phyloP scores from a whole-genome alignment of 2,113 vertebrate species.

The Lepisosteus oculatus region DNA sequence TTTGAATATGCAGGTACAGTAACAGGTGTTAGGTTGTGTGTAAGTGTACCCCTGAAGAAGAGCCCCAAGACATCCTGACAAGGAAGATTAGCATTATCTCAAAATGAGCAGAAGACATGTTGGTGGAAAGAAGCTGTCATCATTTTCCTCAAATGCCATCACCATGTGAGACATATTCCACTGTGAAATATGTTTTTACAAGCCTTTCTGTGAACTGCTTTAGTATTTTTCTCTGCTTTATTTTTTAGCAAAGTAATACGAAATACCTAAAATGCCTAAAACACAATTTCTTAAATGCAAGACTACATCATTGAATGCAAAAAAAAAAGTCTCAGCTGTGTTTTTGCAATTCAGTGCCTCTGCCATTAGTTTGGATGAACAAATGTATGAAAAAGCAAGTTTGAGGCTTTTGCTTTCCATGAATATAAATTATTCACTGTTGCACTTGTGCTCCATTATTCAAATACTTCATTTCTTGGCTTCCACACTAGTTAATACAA shows the following conservation, averaged over 20 bases:
- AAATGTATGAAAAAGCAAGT: constrained; percentile 17
- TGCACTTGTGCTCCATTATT: constrained; percentile 19
- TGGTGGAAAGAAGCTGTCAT: constrained; percentile 21
- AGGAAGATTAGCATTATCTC: constrained; percentile 26
- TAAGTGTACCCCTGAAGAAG: constrained; percentile 6
- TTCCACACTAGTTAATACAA: background rate
- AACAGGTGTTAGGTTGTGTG: constrained; percentile 4
- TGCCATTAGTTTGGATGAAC: constrained; percentile 12
- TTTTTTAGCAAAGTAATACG: background rate
- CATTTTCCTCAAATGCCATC: constrained; percentile 5
- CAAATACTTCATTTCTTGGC: constrained; percentile 1
- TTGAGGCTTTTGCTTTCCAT: constrained; percentile 9
- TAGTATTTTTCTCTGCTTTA: background rate
- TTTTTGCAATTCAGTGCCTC: background rate
- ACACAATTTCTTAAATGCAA: too few species aligned
- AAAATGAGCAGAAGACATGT: constrained; percentile 22
- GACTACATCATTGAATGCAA: background rate
- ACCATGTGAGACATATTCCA: background rate
- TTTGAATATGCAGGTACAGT: background rate
- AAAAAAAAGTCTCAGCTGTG: constrained; percentile 9
- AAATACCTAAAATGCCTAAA: background rate
- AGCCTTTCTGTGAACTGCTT: background rate
- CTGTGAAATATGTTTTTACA: background rate
- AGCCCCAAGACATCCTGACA: constrained; percentile 18
- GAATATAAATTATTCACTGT: constrained; percentile 19